A percentile compares a stretch with the other conserved stretches of the same genome.
phyloP scores from a whole-genome alignment of 2,113 vertebrate genomes.

The Manacus vitellinus region DNA sequence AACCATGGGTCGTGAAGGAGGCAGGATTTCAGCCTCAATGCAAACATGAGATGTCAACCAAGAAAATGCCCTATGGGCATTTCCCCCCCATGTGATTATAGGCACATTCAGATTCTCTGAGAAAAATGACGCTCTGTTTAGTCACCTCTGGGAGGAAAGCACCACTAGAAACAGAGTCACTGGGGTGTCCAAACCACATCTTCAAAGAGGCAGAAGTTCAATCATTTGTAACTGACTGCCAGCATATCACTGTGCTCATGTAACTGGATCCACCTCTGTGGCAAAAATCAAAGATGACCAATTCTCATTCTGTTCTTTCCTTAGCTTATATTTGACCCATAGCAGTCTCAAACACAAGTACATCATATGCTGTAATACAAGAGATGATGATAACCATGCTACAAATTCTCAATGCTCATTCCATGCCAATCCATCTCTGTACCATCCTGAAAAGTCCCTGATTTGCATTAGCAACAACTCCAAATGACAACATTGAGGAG shows the following conservation, averaged over 20 bases:
- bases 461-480: neutral
- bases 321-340: neutral
- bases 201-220: constrained; percentile 1
- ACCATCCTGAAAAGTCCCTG: neutral
- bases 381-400: neutral
- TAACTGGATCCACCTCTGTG: constrained; percentile 19
- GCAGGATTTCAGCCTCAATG: constrained; percentile 65
- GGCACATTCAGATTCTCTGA: constrained; percentile 40
- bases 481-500: neutral
- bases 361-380: neutral
- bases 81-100: neutral
- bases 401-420: neutral
- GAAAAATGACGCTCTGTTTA: constrained; percentile 27
- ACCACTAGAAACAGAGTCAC: constrained; percentile 15
- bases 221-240: constrained; percentile 38
- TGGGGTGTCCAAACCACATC: constrained; percentile 44
- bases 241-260: neutral
- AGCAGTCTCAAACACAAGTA: neutral
- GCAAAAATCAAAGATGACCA: neutral
- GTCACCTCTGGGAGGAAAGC: constrained; percentile 51
- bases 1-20: constrained; percentile 4
- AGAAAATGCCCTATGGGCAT: neutral
- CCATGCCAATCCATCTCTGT: neutral
- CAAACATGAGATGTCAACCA: constrained; percentile 8
- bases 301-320: neutral